These are phyloP conservation scores for Carcina quercana DNA, from an alignment of 2,888 invertebrate species.

Conservation along the genomic window DNA sequence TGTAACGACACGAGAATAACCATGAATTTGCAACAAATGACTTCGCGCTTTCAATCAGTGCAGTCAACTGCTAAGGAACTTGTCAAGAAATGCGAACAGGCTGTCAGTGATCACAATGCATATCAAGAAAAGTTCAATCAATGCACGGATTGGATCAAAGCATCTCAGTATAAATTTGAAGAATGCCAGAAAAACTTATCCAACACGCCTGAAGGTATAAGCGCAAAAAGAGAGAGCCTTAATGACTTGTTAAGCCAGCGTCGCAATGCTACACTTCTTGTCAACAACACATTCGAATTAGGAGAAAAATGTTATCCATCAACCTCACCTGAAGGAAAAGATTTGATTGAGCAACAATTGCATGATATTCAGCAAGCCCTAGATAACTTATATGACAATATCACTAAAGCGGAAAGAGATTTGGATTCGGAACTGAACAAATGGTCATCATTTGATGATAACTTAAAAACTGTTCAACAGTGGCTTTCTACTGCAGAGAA, in stretches of 20 bases:
- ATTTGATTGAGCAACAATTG: constrained; percentile 86
- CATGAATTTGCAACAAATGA: constrained; percentile 91
- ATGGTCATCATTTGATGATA: constrained; percentile 94
- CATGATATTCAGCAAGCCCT: constrained; percentile 89
- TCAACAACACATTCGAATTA: constrained; percentile 89
- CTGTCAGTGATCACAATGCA: constrained; percentile 84
- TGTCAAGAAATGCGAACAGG: constrained; percentile 93
- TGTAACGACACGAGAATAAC: constrained; percentile 91
- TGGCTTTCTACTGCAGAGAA: constrained; percentile 87
- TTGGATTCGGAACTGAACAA: constrained; percentile 88
- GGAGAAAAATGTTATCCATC: constrained; percentile 92
- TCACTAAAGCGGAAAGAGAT: constrained; percentile 84
- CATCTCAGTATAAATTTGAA: constrained; percentile 82
- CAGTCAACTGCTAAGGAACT: constrained; percentile 92
- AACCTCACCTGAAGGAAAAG: constrained; percentile 91
- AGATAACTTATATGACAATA: constrained; percentile 86
- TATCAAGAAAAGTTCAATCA: constrained; percentile 90
- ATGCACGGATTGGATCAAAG: constrained; percentile 86
- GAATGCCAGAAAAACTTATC: constrained; percentile 77
- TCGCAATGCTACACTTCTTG: constrained; percentile 80
- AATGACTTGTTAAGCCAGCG: constrained; percentile 85
- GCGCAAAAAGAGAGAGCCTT: constrained; percentile 79
- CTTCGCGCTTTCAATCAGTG: constrained; percentile 91
- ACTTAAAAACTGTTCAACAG: constrained; percentile 82
- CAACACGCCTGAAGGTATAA: constrained; percentile 80